These are phyloP conservation scores for Scaptomyza caliginosa DNA, from an alignment of 2,888 invertebrate species.

Conservation along the genomic window DNA sequence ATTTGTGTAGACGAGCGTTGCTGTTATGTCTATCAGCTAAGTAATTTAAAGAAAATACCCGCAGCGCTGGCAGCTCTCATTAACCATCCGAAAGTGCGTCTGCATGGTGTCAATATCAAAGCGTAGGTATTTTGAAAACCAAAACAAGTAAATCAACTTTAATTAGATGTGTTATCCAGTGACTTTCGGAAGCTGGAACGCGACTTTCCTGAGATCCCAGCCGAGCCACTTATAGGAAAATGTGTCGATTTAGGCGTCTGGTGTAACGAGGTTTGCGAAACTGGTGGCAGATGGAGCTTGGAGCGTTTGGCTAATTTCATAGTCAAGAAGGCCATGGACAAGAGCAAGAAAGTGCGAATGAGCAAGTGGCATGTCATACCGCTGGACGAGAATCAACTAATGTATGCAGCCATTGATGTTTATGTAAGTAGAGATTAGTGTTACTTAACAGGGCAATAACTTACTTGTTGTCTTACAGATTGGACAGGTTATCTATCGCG, in stretches of 20 bases:
- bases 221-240: conserved; percentile 85
- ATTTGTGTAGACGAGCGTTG: conserved; percentile 85
- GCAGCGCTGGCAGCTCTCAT: conserved; percentile 85
- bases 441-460: not conserved
- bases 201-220: conserved; percentile 86
- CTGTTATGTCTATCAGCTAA: conserved; percentile 87
- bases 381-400: conserved; percentile 85
- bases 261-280: conserved; percentile 85
- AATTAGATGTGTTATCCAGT: conserved; percentile 80
- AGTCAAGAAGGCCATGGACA: conserved; percentile 85
- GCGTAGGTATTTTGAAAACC: conserved; percentile 83
- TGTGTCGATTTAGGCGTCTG: conserved; percentile 86
- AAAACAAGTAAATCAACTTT: not conserved
- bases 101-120: conserved; percentile 88
- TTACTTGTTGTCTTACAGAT: conserved; percentile 67
- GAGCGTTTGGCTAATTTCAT: conserved; percentile 86
- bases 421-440: conserved; percentile 85
- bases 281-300: conserved; percentile 86
- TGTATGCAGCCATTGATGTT: conserved; percentile 88
- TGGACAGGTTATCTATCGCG: conserved; percentile 82
- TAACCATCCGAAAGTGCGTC: conserved; percentile 86
- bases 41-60: conserved; percentile 86
- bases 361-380: conserved; percentile 87
- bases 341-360: conserved; percentile 86
- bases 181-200: conserved; percentile 87